Evolutionary conservation across 1,140 invertebrate genomes (phyloP).

Genomic region (Hyles vespertilio): DNA sequence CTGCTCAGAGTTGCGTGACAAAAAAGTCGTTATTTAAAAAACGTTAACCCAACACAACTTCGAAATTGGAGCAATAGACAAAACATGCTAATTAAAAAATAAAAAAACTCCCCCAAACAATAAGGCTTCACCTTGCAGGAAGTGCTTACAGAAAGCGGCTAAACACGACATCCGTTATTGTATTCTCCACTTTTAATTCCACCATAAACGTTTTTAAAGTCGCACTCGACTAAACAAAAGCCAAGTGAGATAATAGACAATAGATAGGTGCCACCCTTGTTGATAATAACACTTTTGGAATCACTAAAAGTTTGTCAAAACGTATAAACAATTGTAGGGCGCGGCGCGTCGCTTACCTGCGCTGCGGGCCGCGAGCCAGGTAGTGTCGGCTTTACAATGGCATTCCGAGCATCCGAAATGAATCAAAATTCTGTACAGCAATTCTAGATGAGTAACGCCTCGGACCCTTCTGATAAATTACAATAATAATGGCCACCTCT

Average conservation of each 20-base stretch:
- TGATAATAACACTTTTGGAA: slow-evolving; percentile 46
- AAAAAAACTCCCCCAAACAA: slow-evolving; percentile 5
- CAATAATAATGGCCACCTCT: slow-evolving; percentile 49
- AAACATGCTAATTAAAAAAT: neutral
- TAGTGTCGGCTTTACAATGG: slow-evolving; percentile 55
- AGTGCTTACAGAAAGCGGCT: slow-evolving; percentile 1
- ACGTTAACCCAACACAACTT: too few species aligned
- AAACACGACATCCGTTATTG: slow-evolving; percentile 5
- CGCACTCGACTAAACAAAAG: slow-evolving; percentile 14
- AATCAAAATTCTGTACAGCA: slow-evolving; percentile 54
- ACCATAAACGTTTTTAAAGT: slow-evolving; percentile 12
- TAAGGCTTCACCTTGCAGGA: slow-evolving; percentile 21
- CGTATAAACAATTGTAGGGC: slow-evolving; percentile 48
- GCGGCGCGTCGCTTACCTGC: slow-evolving; percentile 33
- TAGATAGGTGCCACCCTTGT: slow-evolving; percentile 37
- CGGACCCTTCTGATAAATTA: slow-evolving; percentile 51
- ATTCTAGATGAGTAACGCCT: slow-evolving; percentile 35
- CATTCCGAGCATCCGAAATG: slow-evolving; percentile 68
- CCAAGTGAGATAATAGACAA: slow-evolving; percentile 24
- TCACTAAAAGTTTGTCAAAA: slow-evolving; percentile 54
- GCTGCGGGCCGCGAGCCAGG: slow-evolving; percentile 36
- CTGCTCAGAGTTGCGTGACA: too few species aligned
- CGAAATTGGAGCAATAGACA: slow-evolving; percentile 2
- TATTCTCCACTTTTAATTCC: slow-evolving; percentile 25
- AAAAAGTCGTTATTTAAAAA: too few species aligned